A percentile compares a stretch with the other conserved stretches of the same genome.
Conservation (phyloP, 2,797 vertebrate genomes). For the Anomalospiza imberbis region DNA sequence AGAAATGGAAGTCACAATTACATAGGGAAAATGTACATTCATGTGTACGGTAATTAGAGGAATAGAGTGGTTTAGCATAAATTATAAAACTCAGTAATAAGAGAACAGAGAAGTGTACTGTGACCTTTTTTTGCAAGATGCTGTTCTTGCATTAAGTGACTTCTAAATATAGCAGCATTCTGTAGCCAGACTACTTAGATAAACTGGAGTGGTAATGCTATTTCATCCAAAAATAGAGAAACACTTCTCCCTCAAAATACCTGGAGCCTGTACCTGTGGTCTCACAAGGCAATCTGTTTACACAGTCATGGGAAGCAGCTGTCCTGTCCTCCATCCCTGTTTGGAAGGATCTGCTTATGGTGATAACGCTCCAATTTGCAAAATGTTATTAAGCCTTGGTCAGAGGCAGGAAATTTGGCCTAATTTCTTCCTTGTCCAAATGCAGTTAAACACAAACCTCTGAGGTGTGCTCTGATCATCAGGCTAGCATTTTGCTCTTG, state of each 20-base stretch:
- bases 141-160: neutral
- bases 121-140: neutral
- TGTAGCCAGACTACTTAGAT: neutral
- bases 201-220: neutral
- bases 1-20: neutral
- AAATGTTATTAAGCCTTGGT: neutral
- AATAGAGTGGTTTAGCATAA: neutral
- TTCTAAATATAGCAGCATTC: slow-evolving; percentile 20
- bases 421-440: neutral
- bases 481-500: neutral
- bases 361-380: neutral
- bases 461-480: neutral
- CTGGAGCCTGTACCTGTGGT: neutral
- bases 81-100: neutral
- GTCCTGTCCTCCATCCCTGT: neutral
- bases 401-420: neutral
- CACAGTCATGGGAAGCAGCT: neutral
- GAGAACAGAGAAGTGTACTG: neutral
- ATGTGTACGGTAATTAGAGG: neutral
- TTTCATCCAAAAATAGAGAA: slow-evolving; percentile 32
- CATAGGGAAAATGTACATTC: neutral
- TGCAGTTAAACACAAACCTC: neutral
- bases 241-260: neutral
- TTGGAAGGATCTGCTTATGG: neutral
- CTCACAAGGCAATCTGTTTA: neutral